phyloP scores from a whole-genome alignment of 2,888 invertebrate species.

The Noctuana brunneofusca region DNA sequence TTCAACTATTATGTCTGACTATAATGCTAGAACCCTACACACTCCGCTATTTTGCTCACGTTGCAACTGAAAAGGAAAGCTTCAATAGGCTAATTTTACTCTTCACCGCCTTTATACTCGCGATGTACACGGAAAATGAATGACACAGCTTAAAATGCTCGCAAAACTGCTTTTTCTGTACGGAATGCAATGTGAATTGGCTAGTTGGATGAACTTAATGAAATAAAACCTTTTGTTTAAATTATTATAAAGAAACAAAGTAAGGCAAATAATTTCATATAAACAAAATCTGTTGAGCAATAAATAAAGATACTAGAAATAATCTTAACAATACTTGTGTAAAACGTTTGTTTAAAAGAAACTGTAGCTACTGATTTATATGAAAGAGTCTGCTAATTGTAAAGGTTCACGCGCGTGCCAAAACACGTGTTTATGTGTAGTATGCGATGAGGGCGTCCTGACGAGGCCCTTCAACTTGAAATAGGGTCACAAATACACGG shows the following conservation, averaged over 20 bases:
- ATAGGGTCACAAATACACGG: background rate
- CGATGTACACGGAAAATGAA: conserved; percentile 23
- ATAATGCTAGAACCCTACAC: conserved; percentile 10
- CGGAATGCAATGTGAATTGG: conserved; percentile 14
- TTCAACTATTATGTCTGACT: background rate
- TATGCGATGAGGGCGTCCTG: conserved; percentile 1
- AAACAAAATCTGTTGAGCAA: too few species aligned
- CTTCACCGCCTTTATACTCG: conserved; percentile 46
- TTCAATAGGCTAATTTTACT: conserved; percentile 59
- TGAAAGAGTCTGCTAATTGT: background rate
- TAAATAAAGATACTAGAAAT: too few species aligned
- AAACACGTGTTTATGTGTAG: background rate
- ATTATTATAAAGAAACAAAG: too few species aligned
- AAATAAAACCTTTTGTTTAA: background rate
- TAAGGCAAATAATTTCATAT: too few species aligned
- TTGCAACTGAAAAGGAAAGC: conserved; percentile 42
- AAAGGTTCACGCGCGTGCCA: background rate
- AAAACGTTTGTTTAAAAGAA: too few species aligned
- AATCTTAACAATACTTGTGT: too few species aligned
- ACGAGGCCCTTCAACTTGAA: background rate
- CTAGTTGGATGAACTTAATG: background rate
- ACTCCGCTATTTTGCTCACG: conserved; percentile 48
- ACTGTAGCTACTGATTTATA: background rate
- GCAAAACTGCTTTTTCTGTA: conserved; percentile 12
- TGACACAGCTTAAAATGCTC: conserved; percentile 24